Conservation (phyloP, 2,888 invertebrate species). For the Ennomos erosarius region DNA sequence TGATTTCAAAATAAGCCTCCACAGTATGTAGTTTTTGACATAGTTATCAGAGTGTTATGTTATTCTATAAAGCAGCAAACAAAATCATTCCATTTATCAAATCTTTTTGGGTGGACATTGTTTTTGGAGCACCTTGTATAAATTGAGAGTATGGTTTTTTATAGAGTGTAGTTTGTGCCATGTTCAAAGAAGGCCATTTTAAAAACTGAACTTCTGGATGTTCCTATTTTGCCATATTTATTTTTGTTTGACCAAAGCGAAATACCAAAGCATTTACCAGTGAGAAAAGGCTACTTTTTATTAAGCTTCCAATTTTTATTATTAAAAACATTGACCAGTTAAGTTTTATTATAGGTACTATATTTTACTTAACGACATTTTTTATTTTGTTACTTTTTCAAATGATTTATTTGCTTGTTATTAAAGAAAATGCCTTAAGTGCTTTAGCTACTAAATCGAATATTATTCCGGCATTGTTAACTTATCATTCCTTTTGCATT, state of each 20-base stretch:
- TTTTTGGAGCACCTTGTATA: too few relatives aligned
- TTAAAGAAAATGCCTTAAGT: background rate
- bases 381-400: conserved; percentile 9
- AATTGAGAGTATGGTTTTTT: too few relatives aligned
- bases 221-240: conserved; percentile 65
- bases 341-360: too few relatives aligned
- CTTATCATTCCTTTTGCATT: conserved; percentile 55
- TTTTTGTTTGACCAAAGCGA: conserved; percentile 41
- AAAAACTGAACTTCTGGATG: conserved; percentile 33
- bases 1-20: too few relatives aligned
- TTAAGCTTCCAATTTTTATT: too few relatives aligned
- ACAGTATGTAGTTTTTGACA: too few relatives aligned
- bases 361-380: too few relatives aligned
- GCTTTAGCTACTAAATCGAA: background rate
- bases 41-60: too few relatives aligned
- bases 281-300: conserved; percentile 14
- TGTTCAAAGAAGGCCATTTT: conserved; percentile 20
- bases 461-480: conserved; percentile 42
- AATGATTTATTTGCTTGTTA: conserved; percentile 5
- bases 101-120: too few relatives aligned
- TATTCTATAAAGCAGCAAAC: too few relatives aligned
- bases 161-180: conserved; percentile 27
- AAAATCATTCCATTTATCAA: too few relatives aligned
- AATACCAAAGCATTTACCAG: conserved; percentile 55
- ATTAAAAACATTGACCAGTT: too few relatives aligned